Conservation (phyloP, 92 coral and sea anemone genomes). For the Phenganax marumi region DNA sequence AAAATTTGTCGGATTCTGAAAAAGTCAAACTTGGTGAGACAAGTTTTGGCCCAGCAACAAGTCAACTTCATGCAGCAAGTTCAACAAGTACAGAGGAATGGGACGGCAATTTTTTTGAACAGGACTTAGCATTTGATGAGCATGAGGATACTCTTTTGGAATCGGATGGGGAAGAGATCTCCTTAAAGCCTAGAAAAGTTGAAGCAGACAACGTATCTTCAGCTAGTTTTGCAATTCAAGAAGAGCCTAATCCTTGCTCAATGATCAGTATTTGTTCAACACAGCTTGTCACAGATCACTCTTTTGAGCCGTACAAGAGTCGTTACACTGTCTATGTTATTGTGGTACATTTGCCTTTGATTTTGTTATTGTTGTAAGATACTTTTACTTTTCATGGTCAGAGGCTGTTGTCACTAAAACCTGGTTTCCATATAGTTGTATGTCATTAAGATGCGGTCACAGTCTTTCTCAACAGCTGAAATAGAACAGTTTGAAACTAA, state of each 20-base stretch:
- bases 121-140: not conserved
- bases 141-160: not conserved
- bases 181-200: not conserved
- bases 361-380: not conserved
- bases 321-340: slow-evolving; percentile 84
- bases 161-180: not conserved
- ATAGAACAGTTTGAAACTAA: too few relatives aligned
- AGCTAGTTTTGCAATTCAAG: slow-evolving; percentile 7
- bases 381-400: not conserved
- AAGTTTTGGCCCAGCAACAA: not conserved
- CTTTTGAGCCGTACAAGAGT: slow-evolving; percentile 81
- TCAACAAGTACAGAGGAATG: slow-evolving; percentile 33
- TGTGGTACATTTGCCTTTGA: slow-evolving; percentile 57
- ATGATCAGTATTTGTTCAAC: slow-evolving; percentile 77
- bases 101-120: slow-evolving; percentile 18
- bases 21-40: not conserved
- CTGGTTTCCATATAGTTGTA: too few relatives aligned
- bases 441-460: too few relatives aligned
- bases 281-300: slow-evolving; percentile 67
- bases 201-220: slow-evolving; percentile 51
- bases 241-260: slow-evolving; percentile 63
- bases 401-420: too few relatives aligned
- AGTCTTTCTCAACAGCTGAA: too few relatives aligned
- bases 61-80: not conserved
- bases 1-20: not conserved